These are phyloP conservation scores for Popillia japonica DNA, from an alignment of 1,140 invertebrate genomes.

Conservation along the genomic window DNA sequence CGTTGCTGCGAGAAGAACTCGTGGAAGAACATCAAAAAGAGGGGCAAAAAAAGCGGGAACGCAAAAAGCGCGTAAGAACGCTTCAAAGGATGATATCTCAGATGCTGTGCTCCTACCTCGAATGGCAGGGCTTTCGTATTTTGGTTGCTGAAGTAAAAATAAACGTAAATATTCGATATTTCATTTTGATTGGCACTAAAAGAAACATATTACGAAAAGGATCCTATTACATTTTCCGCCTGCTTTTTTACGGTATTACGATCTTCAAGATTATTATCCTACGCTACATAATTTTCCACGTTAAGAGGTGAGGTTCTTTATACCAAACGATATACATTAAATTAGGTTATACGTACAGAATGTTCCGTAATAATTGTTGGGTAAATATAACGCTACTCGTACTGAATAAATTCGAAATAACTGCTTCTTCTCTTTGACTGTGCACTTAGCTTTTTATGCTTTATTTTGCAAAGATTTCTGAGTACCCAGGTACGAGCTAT, in stretches of 20 bases:
- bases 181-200: conserved; percentile 11
- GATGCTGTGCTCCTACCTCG: not conserved
- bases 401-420: too few relatives aligned
- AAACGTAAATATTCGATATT: conserved; percentile 11
- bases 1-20: not conserved
- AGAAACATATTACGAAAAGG: not conserved
- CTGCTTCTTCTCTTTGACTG: too few relatives aligned
- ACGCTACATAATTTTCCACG: not conserved
- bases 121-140: not conserved
- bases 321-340: too few relatives aligned
- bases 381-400: too few relatives aligned
- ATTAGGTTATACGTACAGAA: too few relatives aligned
- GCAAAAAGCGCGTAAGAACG: not conserved
- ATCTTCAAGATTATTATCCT: not conserved
- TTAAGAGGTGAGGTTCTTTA: too few relatives aligned
- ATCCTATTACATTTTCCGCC: not conserved
- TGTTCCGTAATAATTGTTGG: too few relatives aligned
- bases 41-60: not conserved
- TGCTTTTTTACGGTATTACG: not conserved
- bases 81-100: not conserved
- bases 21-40: not conserved
- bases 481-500: too few relatives aligned
- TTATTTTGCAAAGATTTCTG: too few relatives aligned
- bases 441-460: too few relatives aligned
- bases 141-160: not conserved